These are phyloP conservation scores for Sipha maydis DNA, from an alignment of 2,888 invertebrate species.

Conservation along the genomic window DNA sequence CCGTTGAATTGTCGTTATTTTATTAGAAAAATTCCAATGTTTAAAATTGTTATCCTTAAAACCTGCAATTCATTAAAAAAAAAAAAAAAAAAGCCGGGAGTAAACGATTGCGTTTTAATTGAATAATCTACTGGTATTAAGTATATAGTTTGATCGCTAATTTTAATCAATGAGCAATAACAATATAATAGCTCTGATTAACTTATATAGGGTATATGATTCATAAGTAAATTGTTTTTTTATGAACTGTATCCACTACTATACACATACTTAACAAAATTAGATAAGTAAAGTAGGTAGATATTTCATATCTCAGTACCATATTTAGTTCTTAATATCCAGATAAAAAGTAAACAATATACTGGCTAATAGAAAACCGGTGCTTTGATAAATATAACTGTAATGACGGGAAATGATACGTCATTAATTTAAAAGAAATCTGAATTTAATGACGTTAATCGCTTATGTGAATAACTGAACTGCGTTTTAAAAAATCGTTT, in stretches of 20 bases:
- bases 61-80: no score
- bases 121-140: no score
- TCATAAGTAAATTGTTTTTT: no score
- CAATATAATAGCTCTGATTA: not conserved
- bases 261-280: not conserved
- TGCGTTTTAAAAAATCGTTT: conserved; percentile 51
- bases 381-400: not conserved
- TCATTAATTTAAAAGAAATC: conserved; percentile 28
- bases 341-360: conserved; percentile 4
- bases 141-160: not conserved
- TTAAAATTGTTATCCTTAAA: no score
- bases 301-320: not conserved
- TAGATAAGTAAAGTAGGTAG: not conserved
- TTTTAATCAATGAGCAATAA: no score
- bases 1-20: no score
- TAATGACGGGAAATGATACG: conserved; percentile 28
- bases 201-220: not conserved
- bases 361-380: conserved; percentile 1
- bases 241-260: no score
- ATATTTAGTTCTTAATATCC: not conserved
- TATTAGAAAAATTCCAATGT: no score
- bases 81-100: no score
- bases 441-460: conserved; percentile 53
- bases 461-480: conserved; percentile 31
- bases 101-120: no score